These are phyloP conservation scores for Limulus polyphemus DNA, from an alignment of 2,888 invertebrate genomes.

Conservation along the genomic window DNA sequence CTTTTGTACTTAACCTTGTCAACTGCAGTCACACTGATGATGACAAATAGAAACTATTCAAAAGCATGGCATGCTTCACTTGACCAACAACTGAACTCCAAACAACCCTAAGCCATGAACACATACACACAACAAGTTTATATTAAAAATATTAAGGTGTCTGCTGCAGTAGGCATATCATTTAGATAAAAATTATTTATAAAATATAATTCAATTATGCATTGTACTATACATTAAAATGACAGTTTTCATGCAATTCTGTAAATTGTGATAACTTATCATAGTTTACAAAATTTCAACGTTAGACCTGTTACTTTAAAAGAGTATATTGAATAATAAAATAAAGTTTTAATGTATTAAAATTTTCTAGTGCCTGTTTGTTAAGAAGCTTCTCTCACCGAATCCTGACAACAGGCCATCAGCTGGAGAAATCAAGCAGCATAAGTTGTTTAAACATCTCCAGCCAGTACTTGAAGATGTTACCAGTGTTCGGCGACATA, in stretches of 20 bases:
- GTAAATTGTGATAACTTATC: too few relatives aligned
- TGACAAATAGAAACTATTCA: too few relatives aligned
- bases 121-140: too few relatives aligned
- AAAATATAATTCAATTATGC: neutral
- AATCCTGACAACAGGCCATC: slow-evolving; percentile 56
- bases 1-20: too few relatives aligned
- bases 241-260: too few relatives aligned
- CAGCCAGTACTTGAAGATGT: neutral
- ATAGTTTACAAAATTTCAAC: neutral
- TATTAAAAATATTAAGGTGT: too few relatives aligned
- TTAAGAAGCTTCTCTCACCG: slow-evolving; percentile 62
- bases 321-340: neutral
- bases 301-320: neutral
- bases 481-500: neutral
- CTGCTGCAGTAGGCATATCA: too few relatives aligned
- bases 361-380: slow-evolving; percentile 50
- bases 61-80: too few relatives aligned
- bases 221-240: neutral
- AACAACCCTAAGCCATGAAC: too few relatives aligned
- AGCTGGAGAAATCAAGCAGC: slow-evolving; percentile 17
- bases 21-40: too few relatives aligned
- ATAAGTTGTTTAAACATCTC: neutral
- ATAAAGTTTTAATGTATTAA: neutral
- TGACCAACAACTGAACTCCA: too few relatives aligned
- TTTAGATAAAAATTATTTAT: too few relatives aligned